Evolutionary conservation across 2,888 invertebrate genomes (phyloP), one percentile per base, ranked within the genome.

Genomic region (Drosophila helvetica): DNA sequence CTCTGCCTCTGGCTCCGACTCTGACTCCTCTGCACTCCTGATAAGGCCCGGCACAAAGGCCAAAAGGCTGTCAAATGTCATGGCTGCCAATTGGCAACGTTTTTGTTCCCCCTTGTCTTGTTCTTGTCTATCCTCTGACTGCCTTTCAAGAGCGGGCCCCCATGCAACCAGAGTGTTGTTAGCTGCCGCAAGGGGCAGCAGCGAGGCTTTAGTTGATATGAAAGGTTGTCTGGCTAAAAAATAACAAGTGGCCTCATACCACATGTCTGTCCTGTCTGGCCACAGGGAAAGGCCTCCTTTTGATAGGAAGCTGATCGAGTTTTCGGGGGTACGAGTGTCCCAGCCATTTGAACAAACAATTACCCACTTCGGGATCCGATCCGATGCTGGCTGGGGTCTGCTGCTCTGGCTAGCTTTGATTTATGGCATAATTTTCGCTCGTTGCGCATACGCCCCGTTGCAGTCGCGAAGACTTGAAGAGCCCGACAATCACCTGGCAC

Each of bases 61-160:
- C 86, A 82, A 82, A 69, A 71, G 79, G 79, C 88, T 84, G 86
- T 80, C 88, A 87, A 84, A 83, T 85, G 87, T 85, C 79, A 76
- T 68, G 70, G 76, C 62, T 64, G 64, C 66, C 50, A 55, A 63
- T 65, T 66, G 64, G 55, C 19, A 33, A 43, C 15, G n/a, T 51
- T 63, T 51, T 57, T 68, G 48, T 48, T 10, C 33, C 19, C 45
- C 43, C 52, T 60, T 69, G 71, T 54, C 62, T 66, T 66, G 66
- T 66, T 66, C 66, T 66, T 66, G 66, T 66, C 66, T 56, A 25
- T 7, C 42, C 42, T 30, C 46, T 48, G 65, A 66, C 48, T 66
- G 38, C 15, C 38, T 27, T 10, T 6, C 3, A 17, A 25, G 27
- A 18, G 17, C 22, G 5, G 30, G 63, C 3, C 38, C 38, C 38